Base-by-base conservation (phyloP, 2,888 invertebrate species). In the Andricus quercusramuli region DNA sequence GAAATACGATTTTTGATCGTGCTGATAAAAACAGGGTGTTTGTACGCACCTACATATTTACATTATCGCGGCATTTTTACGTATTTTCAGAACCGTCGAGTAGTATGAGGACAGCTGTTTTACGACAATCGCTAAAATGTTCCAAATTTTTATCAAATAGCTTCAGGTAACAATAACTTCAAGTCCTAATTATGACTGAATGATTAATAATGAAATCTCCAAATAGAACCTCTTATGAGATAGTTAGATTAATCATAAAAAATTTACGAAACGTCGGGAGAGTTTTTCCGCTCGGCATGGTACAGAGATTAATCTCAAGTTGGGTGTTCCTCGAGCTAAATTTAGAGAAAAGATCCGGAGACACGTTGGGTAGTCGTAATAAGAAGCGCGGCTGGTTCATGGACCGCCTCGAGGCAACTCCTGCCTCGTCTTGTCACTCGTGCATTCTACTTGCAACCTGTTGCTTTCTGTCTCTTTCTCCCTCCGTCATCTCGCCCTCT, bases 391-490 rank as follows among this genome's bases (percentile, higher is more conserved):
- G 80, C 68, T 59, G 76, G 80, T 78, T 76, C 80, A 82, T 79
- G 82, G 80, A 80, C 80, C 67, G 83, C 83, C 83, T 79, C 78
- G 77, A 79, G 83, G 83, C 80, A 32, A 80, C 77, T 77, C 81
- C 81, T 83, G 83, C 82, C 81, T 88, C 83, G 83, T 85, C 86
- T 90, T 90, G 91, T 90, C 89, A 90, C 89, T 88, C 87, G 87
- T 89, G 89, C 89, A 89, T 91, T 90, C 89, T 85, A 88, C 90
- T 91, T 90, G 89, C 91, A 92, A 92, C 92, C 92, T 92, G 92
- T 92, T 92, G 92, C 92, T 90, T 83, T 86, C 86, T 88, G 84
- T 89, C 89, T 90, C 89, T 89, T 86, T 86, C 86, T 85, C 86
- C 79, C 79, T 84, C 84, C 83, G 79, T 80, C 84, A 77, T 80